Evolutionary conservation across 2,797 vertebrate species (phyloP), one percentile per base, ranked within the genome.

Genomic region (Crypturellus tataupa): DNA sequence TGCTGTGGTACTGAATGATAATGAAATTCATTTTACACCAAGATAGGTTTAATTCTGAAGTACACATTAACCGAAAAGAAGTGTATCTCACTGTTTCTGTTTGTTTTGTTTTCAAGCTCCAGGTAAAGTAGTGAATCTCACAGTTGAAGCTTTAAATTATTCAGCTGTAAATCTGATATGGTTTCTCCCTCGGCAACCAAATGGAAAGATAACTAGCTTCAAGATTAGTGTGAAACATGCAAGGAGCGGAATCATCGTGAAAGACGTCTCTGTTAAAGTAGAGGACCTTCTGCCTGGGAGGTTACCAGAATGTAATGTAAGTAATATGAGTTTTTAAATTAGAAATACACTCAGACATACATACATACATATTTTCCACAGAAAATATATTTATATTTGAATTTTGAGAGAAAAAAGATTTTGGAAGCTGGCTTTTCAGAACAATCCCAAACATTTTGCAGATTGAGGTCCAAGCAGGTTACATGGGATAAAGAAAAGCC

Each of bases 141-240:
- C 99, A 20, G 99, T 99, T 7, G 98, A 98, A 47, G 98, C 98
- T 56, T 97, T 98, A 76, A 99, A 99, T 97, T 98, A 99, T 96
- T 98, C 98, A 51, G 98, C 98, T 29, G 99, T 99, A 85, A 97
- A 98, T 95, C 97, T 99, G 53, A 99, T 98, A 58, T 99, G 99
- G 99, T 99, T 98, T 97, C 98, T 99, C 92, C 99, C 99, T 21
- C 97, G 96, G 46, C 99, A 98, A 95, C 99, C 99, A 93, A 99
- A 99, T 73, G 99, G 99, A 62, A 99, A 99, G 96, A 99, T 99
- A 97, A 99, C 98, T 53, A 99, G 98, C 97, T 99, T 99, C 96
- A 98, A 98, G 56, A 98, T 99, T 67, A 99, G 99, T 94, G 98
- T 98, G 65, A 99, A 99, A 92, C 98, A 99, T 25, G 98, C 98